phyloP scores from a whole-genome alignment of 2,888 invertebrate genomes.

The Dicyrtomina minuta region DNA sequence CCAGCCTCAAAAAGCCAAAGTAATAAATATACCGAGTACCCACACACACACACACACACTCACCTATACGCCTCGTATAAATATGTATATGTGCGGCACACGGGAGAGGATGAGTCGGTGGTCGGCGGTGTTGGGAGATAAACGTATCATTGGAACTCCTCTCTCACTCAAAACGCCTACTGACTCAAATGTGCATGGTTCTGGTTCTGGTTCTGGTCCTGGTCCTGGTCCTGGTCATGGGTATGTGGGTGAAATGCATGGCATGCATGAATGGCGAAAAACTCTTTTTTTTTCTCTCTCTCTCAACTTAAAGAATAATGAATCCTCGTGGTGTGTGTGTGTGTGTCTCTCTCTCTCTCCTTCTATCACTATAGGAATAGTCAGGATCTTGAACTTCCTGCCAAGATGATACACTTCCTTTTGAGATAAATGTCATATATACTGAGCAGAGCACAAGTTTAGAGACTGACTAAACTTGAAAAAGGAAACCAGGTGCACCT shows the following conservation, averaged over 20 bases:
- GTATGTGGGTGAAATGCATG: conserved; percentile 28
- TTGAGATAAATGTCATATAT: conserved; percentile 45
- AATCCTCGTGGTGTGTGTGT: conserved; percentile 6
- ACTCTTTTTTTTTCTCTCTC: conserved; percentile 8
- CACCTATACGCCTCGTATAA: too few relatives aligned
- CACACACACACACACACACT: too few relatives aligned
- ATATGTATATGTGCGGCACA: background rate
- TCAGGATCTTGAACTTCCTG: conserved; percentile 46
- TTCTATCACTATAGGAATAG: background rate
- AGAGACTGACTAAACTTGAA: conserved; percentile 39
- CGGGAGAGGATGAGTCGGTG: background rate
- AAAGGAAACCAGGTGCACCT: conserved; percentile 50
- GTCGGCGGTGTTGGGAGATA: conserved; percentile 1
- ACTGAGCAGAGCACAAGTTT: background rate
- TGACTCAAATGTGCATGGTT: too few relatives aligned
- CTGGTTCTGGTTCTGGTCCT: too few relatives aligned
- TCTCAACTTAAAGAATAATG: background rate
- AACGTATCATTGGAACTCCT: background rate
- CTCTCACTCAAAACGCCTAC: too few relatives aligned
- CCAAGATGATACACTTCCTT: conserved; percentile 45
- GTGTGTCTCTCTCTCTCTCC: background rate
- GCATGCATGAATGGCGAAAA: conserved; percentile 36
- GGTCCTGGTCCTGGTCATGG: too few relatives aligned
- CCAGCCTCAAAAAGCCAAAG: too few relatives aligned
- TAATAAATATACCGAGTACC: too few relatives aligned